Base-by-base conservation (phyloP, 1,140 invertebrate species). In the Listronotus bonariensis region DNA sequence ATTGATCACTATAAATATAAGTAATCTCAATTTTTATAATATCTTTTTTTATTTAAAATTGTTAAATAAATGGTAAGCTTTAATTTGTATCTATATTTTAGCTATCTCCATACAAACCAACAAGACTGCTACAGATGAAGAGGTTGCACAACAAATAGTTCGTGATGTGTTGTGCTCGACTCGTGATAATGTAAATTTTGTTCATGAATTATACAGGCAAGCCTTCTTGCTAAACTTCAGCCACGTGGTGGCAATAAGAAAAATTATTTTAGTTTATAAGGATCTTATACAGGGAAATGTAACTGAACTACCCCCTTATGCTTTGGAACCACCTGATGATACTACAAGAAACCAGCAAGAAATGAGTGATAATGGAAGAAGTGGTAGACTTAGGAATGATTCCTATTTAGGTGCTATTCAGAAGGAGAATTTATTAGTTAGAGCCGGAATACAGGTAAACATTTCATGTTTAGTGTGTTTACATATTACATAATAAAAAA, bases 181-280 rank as follows among this genome's bases (percentile, higher is more conserved):
- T 51, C 84, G 95, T 46, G 92, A 95, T 65, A 97, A 98, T 78
- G 89, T 98, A 4, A 95, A 98, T 81, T 93, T 98, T 79, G 88
- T 97, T 34, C 92, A 97, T 74, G 96, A 98, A 81, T 84, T 97
- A 31, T 93, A 97, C 73, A 85, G 95, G 52, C 95, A 98, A 80
- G 93, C 95, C 15, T 94, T 97, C 80, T 82, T 97, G 15, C 81
- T 97, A 56, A 92, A 93, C 69, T 95, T 96, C 75, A 87, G 87
- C 31, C 92, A 96, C 76, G 90, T 93, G 6, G 87, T 88, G 59
- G 92, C 95, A 3, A 92, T 96, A 61, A 82, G 93, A 40, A 89
- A 91, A 74, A 93, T 95, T 40, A 95, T 98, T 68, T 86, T 89
- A 54, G 90, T 96, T n/a, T 98, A 97, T 76, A 94, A 95, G 78